phyloP scores from a whole-genome alignment of 2,113 vertebrate species.

The Dipodomys merriami region DNA sequence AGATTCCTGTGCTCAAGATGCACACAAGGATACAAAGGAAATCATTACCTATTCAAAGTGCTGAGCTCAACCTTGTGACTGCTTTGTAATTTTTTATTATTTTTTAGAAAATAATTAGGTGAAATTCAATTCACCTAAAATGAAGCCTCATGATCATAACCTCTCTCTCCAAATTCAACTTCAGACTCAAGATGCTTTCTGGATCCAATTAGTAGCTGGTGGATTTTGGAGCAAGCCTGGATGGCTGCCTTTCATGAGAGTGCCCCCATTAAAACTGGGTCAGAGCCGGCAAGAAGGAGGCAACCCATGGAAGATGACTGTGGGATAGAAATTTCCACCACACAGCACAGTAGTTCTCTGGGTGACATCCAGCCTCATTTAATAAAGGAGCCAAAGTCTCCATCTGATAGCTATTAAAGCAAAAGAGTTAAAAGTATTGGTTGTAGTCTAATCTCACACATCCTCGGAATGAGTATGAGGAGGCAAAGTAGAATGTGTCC shows the following conservation, averaged over 20 bases:
- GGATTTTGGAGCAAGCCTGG: background rate
- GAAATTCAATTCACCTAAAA: conserved; percentile 4
- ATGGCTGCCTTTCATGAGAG: background rate
- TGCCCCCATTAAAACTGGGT: background rate
- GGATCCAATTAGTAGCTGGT: background rate
- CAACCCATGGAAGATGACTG: conserved; percentile 30
- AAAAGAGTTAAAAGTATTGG: conserved; percentile 64
- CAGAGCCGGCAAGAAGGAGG: background rate
- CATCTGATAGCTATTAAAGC: conserved; percentile 78
- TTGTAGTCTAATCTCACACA: conserved; percentile 2
- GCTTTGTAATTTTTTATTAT: background rate
- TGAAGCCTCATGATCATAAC: background rate
- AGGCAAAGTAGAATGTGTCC: background rate
- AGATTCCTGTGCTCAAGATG: background rate
- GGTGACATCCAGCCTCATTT: conserved; percentile 58
- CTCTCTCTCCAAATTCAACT: background rate
- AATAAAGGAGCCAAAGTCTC: conserved; percentile 56
- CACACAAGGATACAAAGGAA: background rate
- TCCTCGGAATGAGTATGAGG: background rate
- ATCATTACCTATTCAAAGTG: too few relatives aligned
- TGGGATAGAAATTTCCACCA: conserved; percentile 49
- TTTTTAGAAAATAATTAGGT: background rate
- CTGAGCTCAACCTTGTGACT: background rate
- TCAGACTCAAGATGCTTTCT: conserved; percentile 7
- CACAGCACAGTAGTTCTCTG: conserved; percentile 70